Conservation (phyloP, 2,797 vertebrate genomes). For the Tapirus indicus region DNA sequence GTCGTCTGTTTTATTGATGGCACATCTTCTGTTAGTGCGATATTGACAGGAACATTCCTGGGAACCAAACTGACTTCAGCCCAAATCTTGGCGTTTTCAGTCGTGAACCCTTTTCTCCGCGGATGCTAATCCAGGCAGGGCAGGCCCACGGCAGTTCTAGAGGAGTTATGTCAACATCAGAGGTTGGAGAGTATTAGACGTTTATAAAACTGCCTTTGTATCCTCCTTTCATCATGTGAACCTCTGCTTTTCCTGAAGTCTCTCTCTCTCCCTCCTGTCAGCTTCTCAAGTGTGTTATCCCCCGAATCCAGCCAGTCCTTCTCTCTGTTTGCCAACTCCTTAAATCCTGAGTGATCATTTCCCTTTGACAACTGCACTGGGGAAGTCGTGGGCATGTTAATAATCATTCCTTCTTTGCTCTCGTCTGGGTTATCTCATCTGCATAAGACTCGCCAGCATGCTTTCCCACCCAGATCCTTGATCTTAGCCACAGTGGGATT, state of each 20-base stretch:
- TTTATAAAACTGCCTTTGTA: neutral
- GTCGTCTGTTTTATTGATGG: accelerated
- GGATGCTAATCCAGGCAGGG: no score
- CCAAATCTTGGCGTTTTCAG: neutral
- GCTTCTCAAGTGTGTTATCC: accelerated
- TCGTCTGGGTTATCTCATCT: neutral
- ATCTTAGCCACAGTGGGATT: accelerated
- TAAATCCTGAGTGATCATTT: neutral
- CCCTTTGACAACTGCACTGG: neutral
- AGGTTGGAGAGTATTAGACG: accelerated
- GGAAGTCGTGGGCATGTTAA: accelerated
- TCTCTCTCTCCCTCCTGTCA: neutral
- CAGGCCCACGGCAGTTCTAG: accelerated
- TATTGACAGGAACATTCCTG: accelerated
- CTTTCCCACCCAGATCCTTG: neutral
- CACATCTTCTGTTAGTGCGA: accelerated
- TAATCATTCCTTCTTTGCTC: neutral
- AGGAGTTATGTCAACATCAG: accelerated
- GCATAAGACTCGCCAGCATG: accelerated
- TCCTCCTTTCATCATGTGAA: neutral
- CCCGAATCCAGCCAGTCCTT: no score
- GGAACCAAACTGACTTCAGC: neutral
- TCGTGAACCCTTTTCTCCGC: accelerated
- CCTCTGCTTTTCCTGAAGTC: no score
- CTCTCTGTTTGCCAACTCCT: neutral